phyloP scores from a whole-genome alignment of 2,888 invertebrate species.

The Prionchulus punctatus region DNA sequence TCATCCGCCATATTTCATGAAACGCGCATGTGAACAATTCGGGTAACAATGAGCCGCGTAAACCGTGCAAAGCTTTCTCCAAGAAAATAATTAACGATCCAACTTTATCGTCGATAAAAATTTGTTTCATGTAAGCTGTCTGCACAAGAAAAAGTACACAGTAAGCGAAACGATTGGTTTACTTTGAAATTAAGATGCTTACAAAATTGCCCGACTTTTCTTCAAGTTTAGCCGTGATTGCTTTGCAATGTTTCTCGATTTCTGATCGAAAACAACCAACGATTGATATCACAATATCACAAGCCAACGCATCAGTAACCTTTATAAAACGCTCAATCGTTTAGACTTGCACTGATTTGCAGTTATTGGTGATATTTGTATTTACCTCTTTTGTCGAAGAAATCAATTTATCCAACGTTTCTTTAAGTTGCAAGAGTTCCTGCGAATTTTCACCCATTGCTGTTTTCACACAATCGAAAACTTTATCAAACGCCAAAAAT shows the following conservation, averaged over 20 bases:
- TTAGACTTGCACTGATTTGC: too few relatives aligned
- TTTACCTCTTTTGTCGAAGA: background rate
- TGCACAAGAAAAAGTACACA: too few relatives aligned
- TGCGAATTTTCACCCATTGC: background rate
- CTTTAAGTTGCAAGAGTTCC: background rate
- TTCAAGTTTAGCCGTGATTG: background rate
- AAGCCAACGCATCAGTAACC: background rate
- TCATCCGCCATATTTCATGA: background rate
- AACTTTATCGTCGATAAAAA: background rate
- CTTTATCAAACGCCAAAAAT: background rate
- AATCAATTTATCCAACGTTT: background rate
- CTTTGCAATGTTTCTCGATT: background rate
- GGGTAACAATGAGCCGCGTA: background rate
- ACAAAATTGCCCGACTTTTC: background rate
- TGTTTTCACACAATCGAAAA: background rate
- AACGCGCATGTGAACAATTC: background rate
- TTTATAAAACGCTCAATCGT: too few relatives aligned
- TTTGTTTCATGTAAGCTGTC: background rate
- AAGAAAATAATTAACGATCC: background rate
- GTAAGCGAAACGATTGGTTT: background rate
- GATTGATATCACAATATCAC: background rate
- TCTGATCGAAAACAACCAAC: background rate
- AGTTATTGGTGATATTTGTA: too few relatives aligned
- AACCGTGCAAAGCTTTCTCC: background rate
- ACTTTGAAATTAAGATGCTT: background rate